A percentile compares a stretch with the other conserved stretches of the same genome.
These are phyloP conservation scores for Protobothrops mucrosquamatus DNA, from an alignment of 2,113 vertebrate genomes.

Conservation along the genomic window DNA sequence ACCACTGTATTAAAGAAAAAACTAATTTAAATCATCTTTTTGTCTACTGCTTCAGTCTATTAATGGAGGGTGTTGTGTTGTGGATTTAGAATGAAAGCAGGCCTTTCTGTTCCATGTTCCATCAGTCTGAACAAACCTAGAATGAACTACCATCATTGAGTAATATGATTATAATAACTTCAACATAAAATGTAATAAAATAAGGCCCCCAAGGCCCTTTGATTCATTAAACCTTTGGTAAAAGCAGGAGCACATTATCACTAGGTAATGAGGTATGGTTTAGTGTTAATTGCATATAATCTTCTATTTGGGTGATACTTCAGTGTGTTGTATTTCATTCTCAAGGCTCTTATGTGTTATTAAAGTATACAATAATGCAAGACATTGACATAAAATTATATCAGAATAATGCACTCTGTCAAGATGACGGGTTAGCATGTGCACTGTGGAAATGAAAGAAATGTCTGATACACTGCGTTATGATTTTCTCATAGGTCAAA, in stretches of 20 bases:
- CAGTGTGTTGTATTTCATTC: slow-evolving; percentile 45
- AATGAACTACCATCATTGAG: slow-evolving; percentile 40
- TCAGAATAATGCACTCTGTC: slow-evolving; percentile 31
- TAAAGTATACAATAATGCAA: slow-evolving; percentile 27
- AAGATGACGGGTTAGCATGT: slow-evolving; percentile 24
- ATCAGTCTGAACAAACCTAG: slow-evolving; percentile 46
- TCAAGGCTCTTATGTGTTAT: slow-evolving; percentile 20
- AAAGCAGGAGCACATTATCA: slow-evolving; percentile 64
- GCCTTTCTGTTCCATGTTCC: slow-evolving; percentile 44
- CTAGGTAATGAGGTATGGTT: slow-evolving; percentile 69
- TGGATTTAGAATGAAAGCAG: slow-evolving; percentile 51
- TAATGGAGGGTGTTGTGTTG: slow-evolving; percentile 34
- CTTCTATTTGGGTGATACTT: slow-evolving; percentile 57
- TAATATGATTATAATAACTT: slow-evolving; percentile 59
- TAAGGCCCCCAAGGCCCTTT: slow-evolving; percentile 42
- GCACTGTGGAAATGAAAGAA: slow-evolving; percentile 5
- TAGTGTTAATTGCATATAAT: slow-evolving; percentile 66
- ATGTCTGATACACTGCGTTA: neutral
- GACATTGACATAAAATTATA: slow-evolving; percentile 30
- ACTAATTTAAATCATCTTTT: slow-evolving; percentile 45
- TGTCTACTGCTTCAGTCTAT: slow-evolving; percentile 26
- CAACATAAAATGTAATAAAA: slow-evolving; percentile 67
- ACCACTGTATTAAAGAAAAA: neutral
- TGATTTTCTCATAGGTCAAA: slow-evolving; percentile 30
- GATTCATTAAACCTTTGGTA: slow-evolving; percentile 65